A percentile compares a stretch with the other conserved stretches of the same genome.
Evolutionary conservation across 2,797 vertebrate species (phyloP).

Genomic region (Dendrocincla tyrannina): DNA sequence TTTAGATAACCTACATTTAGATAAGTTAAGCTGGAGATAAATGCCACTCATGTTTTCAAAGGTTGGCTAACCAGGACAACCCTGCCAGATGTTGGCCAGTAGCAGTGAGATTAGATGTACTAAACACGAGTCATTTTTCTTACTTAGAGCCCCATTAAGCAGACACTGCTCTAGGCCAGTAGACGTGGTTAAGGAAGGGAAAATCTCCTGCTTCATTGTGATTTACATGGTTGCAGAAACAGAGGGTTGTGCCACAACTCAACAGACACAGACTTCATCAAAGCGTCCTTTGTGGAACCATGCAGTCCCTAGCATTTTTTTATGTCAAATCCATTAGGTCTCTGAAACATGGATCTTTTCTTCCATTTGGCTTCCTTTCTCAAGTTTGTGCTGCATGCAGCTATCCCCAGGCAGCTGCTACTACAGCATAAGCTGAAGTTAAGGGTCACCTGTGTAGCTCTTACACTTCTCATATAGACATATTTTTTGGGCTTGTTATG

Average conservation of each 20-base stretch:
- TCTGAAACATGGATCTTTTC: neutral
- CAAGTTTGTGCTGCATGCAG: neutral
- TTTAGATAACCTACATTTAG: neutral
- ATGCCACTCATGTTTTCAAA: neutral
- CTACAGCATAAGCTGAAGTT: neutral
- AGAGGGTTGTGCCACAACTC: neutral
- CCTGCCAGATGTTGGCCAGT: neutral
- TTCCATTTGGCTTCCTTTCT: neutral
- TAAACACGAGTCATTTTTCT: neutral
- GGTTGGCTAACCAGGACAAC: neutral
- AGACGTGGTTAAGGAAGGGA: neutral
- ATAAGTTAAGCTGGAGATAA: neutral
- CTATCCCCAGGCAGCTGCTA: neutral
- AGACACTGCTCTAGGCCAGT: neutral
- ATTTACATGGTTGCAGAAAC: neutral
- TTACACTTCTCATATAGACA: neutral
- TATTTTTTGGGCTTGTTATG: neutral
- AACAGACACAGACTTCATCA: neutral
- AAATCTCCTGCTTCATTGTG: neutral
- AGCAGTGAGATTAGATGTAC: neutral
- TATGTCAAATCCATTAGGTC: neutral
- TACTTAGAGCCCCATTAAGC: neutral
- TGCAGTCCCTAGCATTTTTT: neutral
- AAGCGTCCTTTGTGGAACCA: neutral
- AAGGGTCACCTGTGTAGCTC: neutral